Percentiles rank a stretch among this genome's conserved stretches.
phyloP scores from a whole-genome alignment of 2,888 invertebrate species.

The Amiota communis region DNA sequence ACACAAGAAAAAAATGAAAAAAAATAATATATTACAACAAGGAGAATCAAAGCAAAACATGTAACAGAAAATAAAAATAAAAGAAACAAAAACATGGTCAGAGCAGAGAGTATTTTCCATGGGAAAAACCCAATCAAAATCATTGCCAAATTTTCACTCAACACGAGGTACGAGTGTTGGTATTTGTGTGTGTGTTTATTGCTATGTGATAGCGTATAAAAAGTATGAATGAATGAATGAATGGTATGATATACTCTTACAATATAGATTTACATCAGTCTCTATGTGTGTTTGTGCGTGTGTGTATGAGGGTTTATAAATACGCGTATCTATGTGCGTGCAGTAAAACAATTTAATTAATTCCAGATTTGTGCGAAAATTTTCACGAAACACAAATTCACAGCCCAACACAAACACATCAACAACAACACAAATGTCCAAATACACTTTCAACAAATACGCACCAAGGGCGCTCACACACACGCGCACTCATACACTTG shows the following conservation, averaged over 20 bases:
- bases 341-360: conserved; percentile 65
- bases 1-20: not conserved
- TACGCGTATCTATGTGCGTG: conserved; percentile 47
- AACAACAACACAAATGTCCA: not conserved
- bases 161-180: not conserved
- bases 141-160: conserved; percentile 29
- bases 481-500: conserved; percentile 5
- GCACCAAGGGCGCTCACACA: not conserved
- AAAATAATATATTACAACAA: not conserved
- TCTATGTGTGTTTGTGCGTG: conserved; percentile 35
- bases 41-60: conserved; percentile 11
- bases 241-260: conserved; percentile 28
- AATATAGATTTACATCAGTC: conserved; percentile 22
- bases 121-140: conserved; percentile 17
- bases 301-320: not conserved
- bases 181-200: conserved; percentile 13
- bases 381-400: conserved; percentile 45
- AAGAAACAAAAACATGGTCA: too few species aligned
- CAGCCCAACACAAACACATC: not conserved
- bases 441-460: not conserved
- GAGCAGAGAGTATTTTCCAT: too few species aligned
- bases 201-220: conserved; percentile 19
- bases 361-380: conserved; percentile 63
- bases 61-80: too few species aligned
- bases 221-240: conserved; percentile 23